A percentile compares a stretch with the other conserved stretches of the same genome.
phyloP scores from a whole-genome alignment of 1,140 invertebrate genomes.

The Trachymyrmex septentrionalis region DNA sequence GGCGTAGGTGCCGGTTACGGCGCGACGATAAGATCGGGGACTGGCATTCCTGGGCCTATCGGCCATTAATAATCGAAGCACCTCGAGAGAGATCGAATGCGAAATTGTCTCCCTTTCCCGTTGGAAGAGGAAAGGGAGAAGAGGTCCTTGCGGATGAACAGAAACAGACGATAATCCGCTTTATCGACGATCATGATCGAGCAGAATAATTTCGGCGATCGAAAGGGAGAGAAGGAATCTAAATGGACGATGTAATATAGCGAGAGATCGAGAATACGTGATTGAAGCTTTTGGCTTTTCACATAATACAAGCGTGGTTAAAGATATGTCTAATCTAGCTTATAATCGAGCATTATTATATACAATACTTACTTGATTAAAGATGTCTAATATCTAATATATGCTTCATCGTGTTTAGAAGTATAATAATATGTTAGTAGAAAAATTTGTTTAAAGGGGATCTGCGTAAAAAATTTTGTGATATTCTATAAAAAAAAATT shows the following conservation, averaged over 20 bases:
- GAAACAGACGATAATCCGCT: conserved; percentile 55
- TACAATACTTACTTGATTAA: too few species aligned
- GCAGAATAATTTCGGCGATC: conserved; percentile 50
- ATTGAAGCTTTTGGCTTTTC: conserved; percentile 26
- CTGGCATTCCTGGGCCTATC: conserved; percentile 72
- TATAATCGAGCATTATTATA: too few species aligned
- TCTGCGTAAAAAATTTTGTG: neutral
- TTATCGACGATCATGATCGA: conserved; percentile 54
- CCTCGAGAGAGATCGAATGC: conserved; percentile 63
- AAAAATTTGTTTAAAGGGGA: neutral
- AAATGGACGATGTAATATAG: conserved; percentile 17
- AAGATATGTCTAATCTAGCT: neutral
- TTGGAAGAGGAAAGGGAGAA: neutral
- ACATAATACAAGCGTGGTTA: neutral
- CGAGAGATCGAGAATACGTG: neutral
- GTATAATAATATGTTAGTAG: neutral
- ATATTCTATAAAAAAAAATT: neutral
- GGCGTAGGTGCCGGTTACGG: conserved; percentile 76
- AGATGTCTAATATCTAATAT: neutral
- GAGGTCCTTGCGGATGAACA: conserved; percentile 1
- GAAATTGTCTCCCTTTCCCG: conserved; percentile 46
- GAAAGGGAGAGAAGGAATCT: neutral
- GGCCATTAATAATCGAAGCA: conserved; percentile 73
- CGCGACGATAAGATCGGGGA: conserved; percentile 76
- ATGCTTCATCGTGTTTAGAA: conserved; percentile 10